Evolutionary conservation across 2,888 invertebrate species (phyloP).

Genomic region (Quadriops clusia): DNA sequence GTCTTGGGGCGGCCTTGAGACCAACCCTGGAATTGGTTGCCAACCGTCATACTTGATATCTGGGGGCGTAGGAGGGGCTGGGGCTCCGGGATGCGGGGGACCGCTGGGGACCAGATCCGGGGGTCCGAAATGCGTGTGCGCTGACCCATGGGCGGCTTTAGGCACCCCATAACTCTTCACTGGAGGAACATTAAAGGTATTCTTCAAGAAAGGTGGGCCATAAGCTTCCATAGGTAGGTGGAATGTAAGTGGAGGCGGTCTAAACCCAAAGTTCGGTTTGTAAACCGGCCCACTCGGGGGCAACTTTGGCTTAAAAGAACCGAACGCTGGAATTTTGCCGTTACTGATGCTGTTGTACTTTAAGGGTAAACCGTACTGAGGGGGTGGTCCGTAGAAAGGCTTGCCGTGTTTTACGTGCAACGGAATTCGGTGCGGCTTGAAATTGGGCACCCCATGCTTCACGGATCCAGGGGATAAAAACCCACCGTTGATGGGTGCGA

Average conservation of each 20-base stretch:
- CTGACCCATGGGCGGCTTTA: constrained; percentile 6
- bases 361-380: constrained; percentile 28
- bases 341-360: constrained; percentile 20
- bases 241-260: constrained; percentile 26
- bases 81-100: constrained; percentile 55
- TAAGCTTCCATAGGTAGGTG: constrained; percentile 22
- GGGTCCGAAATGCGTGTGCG: constrained; percentile 31
- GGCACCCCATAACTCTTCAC: constrained; percentile 4
- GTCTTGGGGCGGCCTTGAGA: constrained; percentile 29
- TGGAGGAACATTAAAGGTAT: constrained; percentile 24
- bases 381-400: constrained; percentile 30
- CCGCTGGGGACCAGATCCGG: constrained; percentile 40
- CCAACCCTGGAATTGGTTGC: constrained; percentile 70
- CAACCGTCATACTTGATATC: constrained; percentile 73
- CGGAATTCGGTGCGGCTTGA: constrained; percentile 32
- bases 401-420: too few relatives aligned
- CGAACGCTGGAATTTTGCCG: constrained; percentile 27
- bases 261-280: constrained; percentile 37
- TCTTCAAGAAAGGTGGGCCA: constrained; percentile 31
- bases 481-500: too few relatives aligned
- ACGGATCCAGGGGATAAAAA: too few relatives aligned
- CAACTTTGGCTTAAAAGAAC: too few relatives aligned
- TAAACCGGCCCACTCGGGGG: too few relatives aligned
- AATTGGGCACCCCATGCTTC: constrained; percentile 32
- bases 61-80: constrained; percentile 63